A percentile compares a stretch with the other conserved stretches of the same genome.
These are phyloP conservation scores for Apantesis nais DNA, from an alignment of 2,888 invertebrate genomes.

Conservation along the genomic window DNA sequence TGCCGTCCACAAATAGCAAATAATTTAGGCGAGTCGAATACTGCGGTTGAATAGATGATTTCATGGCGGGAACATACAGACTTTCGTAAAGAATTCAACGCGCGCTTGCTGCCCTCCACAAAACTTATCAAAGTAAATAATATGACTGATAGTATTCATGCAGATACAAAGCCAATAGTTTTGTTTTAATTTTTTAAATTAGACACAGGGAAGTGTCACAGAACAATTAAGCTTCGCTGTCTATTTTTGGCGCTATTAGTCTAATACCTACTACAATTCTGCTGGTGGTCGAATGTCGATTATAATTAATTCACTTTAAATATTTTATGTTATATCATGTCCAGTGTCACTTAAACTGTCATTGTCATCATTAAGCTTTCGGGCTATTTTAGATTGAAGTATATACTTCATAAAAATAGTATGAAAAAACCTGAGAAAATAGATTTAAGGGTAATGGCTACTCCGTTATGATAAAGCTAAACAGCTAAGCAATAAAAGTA, in stretches of 20 bases:
- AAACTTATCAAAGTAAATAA: conserved; percentile 59
- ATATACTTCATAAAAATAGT: too few relatives aligned
- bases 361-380: background rate
- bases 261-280: background rate
- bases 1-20: conserved; percentile 33
- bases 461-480: background rate
- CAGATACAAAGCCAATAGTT: conserved; percentile 27
- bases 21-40: conserved; percentile 11
- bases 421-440: too few relatives aligned
- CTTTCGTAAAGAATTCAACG: conserved; percentile 81
- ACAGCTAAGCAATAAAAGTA: too few relatives aligned
- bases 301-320: background rate
- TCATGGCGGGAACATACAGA: conserved; percentile 51
- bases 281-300: background rate
- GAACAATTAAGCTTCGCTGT: too few relatives aligned
- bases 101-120: conserved; percentile 59
- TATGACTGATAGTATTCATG: conserved; percentile 47
- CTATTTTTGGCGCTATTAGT: conserved; percentile 26
- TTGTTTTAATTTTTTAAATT: conserved; percentile 22
- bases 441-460: background rate
- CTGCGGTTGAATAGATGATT: conserved; percentile 23
- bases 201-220: background rate
- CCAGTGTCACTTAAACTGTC: background rate
- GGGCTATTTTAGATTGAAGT: background rate
- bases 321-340: background rate